These are phyloP conservation scores for Dicrostonyx torquatus DNA, from an alignment of 2,797 vertebrate species.

Conservation along the genomic window DNA sequence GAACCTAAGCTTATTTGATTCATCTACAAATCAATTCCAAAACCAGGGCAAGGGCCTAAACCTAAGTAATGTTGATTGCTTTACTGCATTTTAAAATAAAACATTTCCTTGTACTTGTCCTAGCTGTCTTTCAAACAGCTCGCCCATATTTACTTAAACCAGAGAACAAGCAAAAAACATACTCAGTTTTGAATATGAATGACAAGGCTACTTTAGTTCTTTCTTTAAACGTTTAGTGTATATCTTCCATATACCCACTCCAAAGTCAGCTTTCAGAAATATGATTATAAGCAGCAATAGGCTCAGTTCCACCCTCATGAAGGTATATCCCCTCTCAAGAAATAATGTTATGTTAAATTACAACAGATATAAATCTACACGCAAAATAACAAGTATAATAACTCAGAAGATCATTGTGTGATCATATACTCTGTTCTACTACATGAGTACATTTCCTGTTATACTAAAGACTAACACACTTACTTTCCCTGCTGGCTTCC, in stretches of 20 bases:
- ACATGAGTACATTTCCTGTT: background rate
- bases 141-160: background rate
- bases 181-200: background rate
- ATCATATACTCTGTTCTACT: background rate
- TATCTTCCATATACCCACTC: background rate
- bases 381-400: background rate
- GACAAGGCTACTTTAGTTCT: background rate
- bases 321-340: background rate
- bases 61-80: background rate
- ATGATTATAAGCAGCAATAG: background rate
- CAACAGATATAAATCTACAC: background rate
- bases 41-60: background rate
- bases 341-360: slow-evolving; percentile 31
- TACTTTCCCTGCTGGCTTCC: background rate
- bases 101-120: background rate
- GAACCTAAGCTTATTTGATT: background rate
- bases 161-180: slow-evolving; percentile 41
- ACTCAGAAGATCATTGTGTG: background rate
- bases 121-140: slow-evolving; percentile 26
- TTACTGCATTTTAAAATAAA: background rate
- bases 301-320: background rate
- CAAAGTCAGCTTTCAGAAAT: background rate
- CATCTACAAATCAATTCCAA: slow-evolving; percentile 13
- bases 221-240: slow-evolving; percentile 24
- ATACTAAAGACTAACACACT: background rate